Percentiles rank a stretch among this genome's conserved stretches.
Evolutionary conservation across 2,888 invertebrate species (phyloP).

Genomic region (Amphipoea oculea): DNA sequence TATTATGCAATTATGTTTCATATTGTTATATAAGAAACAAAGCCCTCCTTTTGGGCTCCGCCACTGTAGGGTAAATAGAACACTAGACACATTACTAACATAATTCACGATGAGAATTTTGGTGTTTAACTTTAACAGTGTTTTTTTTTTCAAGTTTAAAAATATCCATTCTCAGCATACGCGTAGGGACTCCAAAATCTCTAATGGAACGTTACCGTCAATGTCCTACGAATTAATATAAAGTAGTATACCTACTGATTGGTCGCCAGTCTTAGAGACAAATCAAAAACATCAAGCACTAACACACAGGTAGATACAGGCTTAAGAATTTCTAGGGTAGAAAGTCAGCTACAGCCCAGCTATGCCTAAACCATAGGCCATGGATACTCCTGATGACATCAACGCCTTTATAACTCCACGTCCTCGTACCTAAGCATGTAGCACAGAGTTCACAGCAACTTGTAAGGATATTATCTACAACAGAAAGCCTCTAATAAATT

Average conservation of each 20-base stretch:
- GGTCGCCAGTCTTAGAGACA: not conserved
- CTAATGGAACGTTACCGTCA: not conserved
- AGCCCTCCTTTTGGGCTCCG: not conserved
- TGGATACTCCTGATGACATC: not conserved
- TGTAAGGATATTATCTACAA: constrained; percentile 43
- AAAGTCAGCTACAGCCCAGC: not conserved
- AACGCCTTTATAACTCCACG: not conserved
- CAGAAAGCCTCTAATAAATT: constrained; percentile 67
- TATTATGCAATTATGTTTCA: not conserved
- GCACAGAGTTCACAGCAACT: constrained; percentile 28
- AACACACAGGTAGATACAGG: not conserved
- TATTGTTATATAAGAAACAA: not conserved
- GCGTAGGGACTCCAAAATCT: not conserved
- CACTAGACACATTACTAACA: too few relatives aligned
- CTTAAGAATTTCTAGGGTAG: not conserved
- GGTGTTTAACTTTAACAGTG: not conserved
- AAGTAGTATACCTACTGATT: not conserved
- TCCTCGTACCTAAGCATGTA: not conserved
- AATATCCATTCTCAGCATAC: not conserved
- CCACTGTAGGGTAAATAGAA: not conserved
- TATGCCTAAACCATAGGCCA: not conserved
- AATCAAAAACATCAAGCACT: too few relatives aligned
- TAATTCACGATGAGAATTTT: not conserved
- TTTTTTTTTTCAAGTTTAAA: not conserved
- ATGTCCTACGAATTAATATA: not conserved